These are phyloP conservation scores for Craterocephalus amniculus DNA, from an alignment of 2,797 vertebrate genomes.

Conservation along the genomic window DNA sequence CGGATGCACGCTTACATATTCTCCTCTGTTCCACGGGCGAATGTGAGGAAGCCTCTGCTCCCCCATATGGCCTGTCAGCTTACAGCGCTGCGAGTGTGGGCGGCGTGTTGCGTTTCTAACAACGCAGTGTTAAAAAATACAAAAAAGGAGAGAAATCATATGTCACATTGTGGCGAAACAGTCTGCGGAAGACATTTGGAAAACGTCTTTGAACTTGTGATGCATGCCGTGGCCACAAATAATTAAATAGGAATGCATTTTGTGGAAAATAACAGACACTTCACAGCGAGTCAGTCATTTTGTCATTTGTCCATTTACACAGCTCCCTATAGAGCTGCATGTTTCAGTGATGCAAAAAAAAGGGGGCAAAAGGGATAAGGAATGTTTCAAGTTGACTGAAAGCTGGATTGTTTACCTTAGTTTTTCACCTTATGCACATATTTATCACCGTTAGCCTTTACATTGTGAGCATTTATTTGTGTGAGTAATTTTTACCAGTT, in stretches of 20 bases:
- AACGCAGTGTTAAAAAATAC: neutral
- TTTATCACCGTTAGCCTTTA: neutral
- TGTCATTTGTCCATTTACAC: conserved; percentile 25
- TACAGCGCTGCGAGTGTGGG: conserved; percentile 50
- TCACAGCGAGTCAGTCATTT: conserved; percentile 13
- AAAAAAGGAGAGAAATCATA: conserved; percentile 32
- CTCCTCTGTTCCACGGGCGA: conserved; percentile 46
- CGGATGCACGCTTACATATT: conserved; percentile 28
- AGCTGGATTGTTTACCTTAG: neutral
- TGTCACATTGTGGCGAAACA: conserved; percentile 33
- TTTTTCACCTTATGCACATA: neutral
- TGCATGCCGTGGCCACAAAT: conserved; percentile 24
- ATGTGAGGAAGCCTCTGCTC: conserved; percentile 52
- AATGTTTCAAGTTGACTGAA: neutral
- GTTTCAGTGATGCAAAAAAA: conserved; percentile 1
- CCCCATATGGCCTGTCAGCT: conserved; percentile 67
- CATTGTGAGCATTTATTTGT: neutral
- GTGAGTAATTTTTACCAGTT: neutral
- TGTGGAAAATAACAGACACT: conserved; percentile 13
- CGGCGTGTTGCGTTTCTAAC: conserved; percentile 44
- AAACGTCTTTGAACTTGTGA: conserved; percentile 38
- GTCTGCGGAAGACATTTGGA: conserved; percentile 24
- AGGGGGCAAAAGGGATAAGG: no score
- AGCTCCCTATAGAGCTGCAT: neutral
- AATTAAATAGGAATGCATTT: conserved; percentile 31